phyloP scores from a whole-genome alignment of 2,888 invertebrate species.

The Anodontia alba region DNA sequence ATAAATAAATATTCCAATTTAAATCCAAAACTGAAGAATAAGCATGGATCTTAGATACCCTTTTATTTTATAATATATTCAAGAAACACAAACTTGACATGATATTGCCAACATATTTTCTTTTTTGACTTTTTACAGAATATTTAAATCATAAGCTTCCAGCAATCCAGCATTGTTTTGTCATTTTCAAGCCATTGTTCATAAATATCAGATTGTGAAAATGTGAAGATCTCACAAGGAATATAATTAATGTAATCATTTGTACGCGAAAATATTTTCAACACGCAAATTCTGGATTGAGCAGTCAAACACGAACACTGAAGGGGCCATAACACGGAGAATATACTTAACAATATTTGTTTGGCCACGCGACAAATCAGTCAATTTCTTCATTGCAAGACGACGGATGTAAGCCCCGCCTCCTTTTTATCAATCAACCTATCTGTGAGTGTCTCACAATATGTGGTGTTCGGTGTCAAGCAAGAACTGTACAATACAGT shows the following conservation, averaged over 20 bases:
- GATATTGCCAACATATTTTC: neutral
- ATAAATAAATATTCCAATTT: conserved; percentile 13
- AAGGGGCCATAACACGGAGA: conserved; percentile 58
- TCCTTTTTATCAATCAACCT: conserved; percentile 28
- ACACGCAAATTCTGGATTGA: conserved; percentile 63
- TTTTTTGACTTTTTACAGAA: neutral
- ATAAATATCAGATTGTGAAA: conserved; percentile 46
- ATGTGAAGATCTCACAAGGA: conserved; percentile 59
- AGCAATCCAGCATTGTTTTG: neutral
- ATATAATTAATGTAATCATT: conserved; percentile 64
- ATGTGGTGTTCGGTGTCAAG: conserved; percentile 12
- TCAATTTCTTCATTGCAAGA: conserved; percentile 56
- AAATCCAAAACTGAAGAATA: neutral
- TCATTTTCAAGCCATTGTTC: neutral
- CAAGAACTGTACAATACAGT: neutral
- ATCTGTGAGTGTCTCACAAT: conserved; percentile 18
- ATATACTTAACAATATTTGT: conserved; percentile 59
- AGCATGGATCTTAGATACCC: neutral
- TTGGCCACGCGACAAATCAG: conserved; percentile 63
- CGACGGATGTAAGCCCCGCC: conserved; percentile 49
- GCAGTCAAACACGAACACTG: conserved; percentile 54
- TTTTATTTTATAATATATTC: neutral
- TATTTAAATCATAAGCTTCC: neutral
- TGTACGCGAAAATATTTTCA: conserved; percentile 54
- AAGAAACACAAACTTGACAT: neutral